Base-by-base conservation (phyloP, 2,113 vertebrate species). In the Platysternon megacephalum region DNA sequence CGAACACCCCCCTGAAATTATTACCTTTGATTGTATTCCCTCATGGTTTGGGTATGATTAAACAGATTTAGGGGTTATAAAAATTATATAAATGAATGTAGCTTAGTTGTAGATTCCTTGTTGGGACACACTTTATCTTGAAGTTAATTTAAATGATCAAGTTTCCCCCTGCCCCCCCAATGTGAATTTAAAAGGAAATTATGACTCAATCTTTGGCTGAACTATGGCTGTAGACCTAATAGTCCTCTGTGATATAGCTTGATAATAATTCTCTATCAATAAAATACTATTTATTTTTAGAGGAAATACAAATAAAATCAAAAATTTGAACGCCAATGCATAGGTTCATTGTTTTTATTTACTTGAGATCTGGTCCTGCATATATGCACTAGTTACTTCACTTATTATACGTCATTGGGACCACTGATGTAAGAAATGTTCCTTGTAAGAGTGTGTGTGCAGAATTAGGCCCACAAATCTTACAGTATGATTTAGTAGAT, bases 61-160 rank as follows among this genome's bases (percentile, higher is more conserved):
- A 24, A 14, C 8, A 28, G n/a, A 7, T 76, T 44, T 76, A 21
- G 24, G 4, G 2, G 39, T 82, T 55, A 39, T 56, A 52, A 39
- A 39, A 72, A 35, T 22, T 21, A 22, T 72, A 22, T 80, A 78
- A 46, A 28, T 78, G 11, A 78, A 16, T 46, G 12, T 46, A 28
- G 24, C 48, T 51, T n/a, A 48, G 13, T 46, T 42, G 39, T 26
- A 51, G 80, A 82, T 91, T 22, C 56, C 90, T 35, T 85, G 78
- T 44, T 28, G 52, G 58, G 8, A 21, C 81, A 0, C 0, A 94
- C 90, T 91, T 95, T 28, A 85, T 44, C 22, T 32, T 74, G 87
- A 46, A 26, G 11, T 84, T 94, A 81, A 52, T 83, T 95, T 93
- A 93, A 26, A 3, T 84, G 22, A 74, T 32, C 65, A n/a, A 68